Conservation (phyloP, 2,797 vertebrate genomes). For the Paratrypauchen microcephalus region DNA sequence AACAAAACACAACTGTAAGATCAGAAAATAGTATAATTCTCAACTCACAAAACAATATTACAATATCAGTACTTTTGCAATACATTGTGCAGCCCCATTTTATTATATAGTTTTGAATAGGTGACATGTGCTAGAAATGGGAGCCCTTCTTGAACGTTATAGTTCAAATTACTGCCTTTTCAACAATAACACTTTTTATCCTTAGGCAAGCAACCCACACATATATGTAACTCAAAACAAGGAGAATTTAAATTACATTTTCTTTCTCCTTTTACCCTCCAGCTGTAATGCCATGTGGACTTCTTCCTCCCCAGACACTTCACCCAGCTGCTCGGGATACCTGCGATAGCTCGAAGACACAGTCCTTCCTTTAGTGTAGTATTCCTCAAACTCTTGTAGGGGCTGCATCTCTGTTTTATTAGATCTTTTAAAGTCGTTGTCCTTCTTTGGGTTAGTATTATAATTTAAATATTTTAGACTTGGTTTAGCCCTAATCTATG, state of each 20-base stretch:
- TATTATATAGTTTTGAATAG: not conserved
- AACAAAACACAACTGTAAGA: no score
- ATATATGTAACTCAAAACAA: not conserved
- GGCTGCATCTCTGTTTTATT: not conserved
- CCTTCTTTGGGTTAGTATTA: not conserved
- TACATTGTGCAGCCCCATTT: not conserved
- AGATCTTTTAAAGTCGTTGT: not conserved
- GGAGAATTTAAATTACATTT: not conserved
- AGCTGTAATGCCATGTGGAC: not conserved
- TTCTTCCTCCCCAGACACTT: not conserved
- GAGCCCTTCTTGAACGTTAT: not conserved
- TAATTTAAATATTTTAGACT: not conserved
- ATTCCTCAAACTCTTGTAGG: not conserved
- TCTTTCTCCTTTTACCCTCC: not conserved
- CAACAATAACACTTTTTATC: not conserved
- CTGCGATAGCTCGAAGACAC: not conserved
- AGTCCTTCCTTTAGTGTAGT: not conserved
- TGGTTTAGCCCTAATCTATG: not conserved
- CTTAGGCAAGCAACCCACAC: no score
- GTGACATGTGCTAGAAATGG: not conserved
- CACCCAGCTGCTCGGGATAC: not conserved
- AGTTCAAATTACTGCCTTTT: not conserved
- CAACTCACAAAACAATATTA: no score
- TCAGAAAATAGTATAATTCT: no score
- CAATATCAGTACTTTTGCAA: no score